Evolutionary conservation across 2,888 invertebrate species (phyloP).

Genomic region (Dryomyza anilis): DNA sequence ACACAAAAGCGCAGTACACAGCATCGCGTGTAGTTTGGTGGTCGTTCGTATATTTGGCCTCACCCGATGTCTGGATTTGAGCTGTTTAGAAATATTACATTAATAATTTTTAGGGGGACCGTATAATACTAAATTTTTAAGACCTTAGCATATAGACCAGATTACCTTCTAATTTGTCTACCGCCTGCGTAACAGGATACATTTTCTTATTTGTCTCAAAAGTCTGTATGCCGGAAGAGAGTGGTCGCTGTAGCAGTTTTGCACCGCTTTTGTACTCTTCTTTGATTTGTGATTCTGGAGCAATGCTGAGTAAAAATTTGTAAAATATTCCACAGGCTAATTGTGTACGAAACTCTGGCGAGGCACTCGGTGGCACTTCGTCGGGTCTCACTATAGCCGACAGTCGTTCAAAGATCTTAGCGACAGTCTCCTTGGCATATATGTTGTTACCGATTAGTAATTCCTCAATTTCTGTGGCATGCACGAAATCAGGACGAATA

Average conservation of each 20-base stretch:
- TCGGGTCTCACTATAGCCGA: slow-evolving; percentile 69
- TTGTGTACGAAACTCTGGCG: slow-evolving; percentile 69
- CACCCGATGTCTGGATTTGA: slow-evolving; percentile 70
- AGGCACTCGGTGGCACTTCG: slow-evolving; percentile 69
- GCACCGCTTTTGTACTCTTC: slow-evolving; percentile 66
- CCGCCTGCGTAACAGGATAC: slow-evolving; percentile 79
- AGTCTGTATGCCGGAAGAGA: slow-evolving; percentile 71
- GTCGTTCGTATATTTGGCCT: slow-evolving; percentile 78
- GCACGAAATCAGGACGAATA: slow-evolving; percentile 64
- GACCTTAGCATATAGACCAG: not conserved
- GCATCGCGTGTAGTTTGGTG: slow-evolving; percentile 68
- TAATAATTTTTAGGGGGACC: not conserved
- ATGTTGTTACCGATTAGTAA: slow-evolving; percentile 62
- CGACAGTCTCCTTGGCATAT: slow-evolving; percentile 59
- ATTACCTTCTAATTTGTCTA: slow-evolving; percentile 71
- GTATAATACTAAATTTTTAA: not conserved
- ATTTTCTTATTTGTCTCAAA: slow-evolving; percentile 71
- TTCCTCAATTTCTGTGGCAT: slow-evolving; percentile 66
- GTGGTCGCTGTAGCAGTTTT: slow-evolving; percentile 65
- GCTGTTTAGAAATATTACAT: slow-evolving; percentile 55
- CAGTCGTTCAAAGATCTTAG: slow-evolving; percentile 64
- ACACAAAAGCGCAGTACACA: slow-evolving; percentile 67
- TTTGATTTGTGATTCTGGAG: slow-evolving; percentile 64
- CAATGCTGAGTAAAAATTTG: slow-evolving; percentile 68
- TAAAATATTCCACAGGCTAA: slow-evolving; percentile 79